Conservation (phyloP, 2,113 vertebrate species). For the Heterotilapia buettikoferi region DNA sequence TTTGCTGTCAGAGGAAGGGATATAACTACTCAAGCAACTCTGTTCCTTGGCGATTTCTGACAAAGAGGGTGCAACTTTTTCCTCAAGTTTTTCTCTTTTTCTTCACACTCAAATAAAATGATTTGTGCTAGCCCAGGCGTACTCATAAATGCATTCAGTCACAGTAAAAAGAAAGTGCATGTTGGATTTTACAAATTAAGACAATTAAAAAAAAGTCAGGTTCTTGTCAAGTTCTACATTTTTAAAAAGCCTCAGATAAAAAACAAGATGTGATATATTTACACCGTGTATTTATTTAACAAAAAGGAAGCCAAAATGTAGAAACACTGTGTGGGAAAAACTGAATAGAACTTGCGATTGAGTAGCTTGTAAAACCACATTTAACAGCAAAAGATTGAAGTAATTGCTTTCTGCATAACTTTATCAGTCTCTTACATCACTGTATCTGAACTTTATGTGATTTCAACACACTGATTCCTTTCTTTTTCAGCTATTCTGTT, state of each 20-base stretch:
- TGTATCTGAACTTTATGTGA: neutral
- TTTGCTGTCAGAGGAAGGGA: neutral
- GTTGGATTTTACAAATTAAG: neutral
- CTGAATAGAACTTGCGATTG: neutral
- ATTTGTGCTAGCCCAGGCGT: neutral
- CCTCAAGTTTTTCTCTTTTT: neutral
- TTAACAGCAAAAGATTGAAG: neutral
- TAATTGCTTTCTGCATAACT: neutral
- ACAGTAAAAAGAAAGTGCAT: neutral
- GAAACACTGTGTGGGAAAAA: neutral
- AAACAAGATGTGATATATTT: neutral
- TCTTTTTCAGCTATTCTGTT: neutral
- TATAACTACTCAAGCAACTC: neutral
- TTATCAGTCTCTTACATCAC: neutral
- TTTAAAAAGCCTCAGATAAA: neutral
- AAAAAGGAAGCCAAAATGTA: neutral
- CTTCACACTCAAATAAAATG: neutral
- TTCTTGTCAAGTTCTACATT: neutral
- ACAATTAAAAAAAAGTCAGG: neutral
- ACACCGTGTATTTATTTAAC: fast-evolving
- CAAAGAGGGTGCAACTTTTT: neutral
- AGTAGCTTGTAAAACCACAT: neutral
- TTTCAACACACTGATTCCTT: neutral
- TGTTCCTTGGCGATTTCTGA: neutral
- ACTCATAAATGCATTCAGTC: neutral